These are phyloP conservation scores for Athalia rosae DNA, from an alignment of 2,888 invertebrate species.

Conservation along the genomic window DNA sequence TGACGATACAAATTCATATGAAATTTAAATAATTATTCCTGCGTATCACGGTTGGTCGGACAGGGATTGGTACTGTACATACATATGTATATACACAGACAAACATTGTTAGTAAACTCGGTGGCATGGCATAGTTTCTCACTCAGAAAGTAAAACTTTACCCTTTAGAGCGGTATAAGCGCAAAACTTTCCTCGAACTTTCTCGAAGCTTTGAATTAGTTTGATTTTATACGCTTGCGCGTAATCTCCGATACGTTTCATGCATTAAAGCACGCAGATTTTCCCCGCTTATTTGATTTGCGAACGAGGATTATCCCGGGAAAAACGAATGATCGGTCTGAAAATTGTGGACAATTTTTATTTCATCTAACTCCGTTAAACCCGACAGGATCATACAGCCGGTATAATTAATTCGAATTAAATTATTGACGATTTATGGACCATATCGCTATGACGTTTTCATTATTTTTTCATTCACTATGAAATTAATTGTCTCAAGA, in stretches of 20 bases:
- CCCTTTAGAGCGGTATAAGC: not conserved
- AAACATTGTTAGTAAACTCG: conserved; percentile 8
- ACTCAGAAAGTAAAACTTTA: conserved; percentile 32
- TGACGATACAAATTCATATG: not conserved
- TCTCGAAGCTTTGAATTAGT: conserved; percentile 40
- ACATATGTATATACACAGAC: not conserved
- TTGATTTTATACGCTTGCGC: conserved; percentile 18
- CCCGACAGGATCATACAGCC: no score
- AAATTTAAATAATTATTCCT: not conserved
- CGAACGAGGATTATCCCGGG: no score
- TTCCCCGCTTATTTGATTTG: not conserved
- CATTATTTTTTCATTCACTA: no score
- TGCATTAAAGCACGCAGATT: not conserved
- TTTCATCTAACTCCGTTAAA: no score
- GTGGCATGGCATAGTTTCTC: not conserved
- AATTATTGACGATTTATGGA: no score
- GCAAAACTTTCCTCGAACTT: conserved; percentile 38
- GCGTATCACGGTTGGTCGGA: no score
- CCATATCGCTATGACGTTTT: no score
- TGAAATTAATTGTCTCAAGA: no score
- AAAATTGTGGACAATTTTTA: no score
- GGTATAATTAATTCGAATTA: no score
- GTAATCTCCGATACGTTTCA: not conserved
- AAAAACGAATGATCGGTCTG: no score
- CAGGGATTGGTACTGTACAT: no score